Evolutionary conservation across 2,888 invertebrate species (phyloP).

Genomic region (Mechanitis mazaeus): DNA sequence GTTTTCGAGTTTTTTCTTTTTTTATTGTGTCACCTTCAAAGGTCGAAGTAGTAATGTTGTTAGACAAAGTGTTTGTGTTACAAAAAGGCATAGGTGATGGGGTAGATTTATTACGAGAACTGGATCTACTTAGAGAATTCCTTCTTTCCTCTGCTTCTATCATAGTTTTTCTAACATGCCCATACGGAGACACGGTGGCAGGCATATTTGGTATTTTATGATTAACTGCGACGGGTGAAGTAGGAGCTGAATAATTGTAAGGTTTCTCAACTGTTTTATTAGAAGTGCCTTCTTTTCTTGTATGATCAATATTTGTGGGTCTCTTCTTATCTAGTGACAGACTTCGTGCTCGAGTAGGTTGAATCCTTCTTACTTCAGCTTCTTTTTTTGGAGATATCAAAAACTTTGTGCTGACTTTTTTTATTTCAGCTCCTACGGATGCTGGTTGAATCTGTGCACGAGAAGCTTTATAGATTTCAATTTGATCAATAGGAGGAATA

Average conservation of each 20-base stretch:
- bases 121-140: constrained; percentile 50
- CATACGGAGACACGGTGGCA: constrained; percentile 63
- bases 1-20: constrained; percentile 75
- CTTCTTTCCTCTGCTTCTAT: constrained; percentile 61
- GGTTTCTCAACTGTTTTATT: constrained; percentile 37
- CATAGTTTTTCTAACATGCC: constrained; percentile 59
- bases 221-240: constrained; percentile 56
- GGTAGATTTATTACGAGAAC: constrained; percentile 40
- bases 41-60: constrained; percentile 17
- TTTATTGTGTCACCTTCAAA: constrained; percentile 40
- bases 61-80: constrained; percentile 31
- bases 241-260: constrained; percentile 69
- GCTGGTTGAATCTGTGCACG: constrained; percentile 49
- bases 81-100: constrained; percentile 40
- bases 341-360: constrained; percentile 64
- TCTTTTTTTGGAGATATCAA: constrained; percentile 70
- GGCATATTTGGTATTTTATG: constrained; percentile 66
- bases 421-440: constrained; percentile 69
- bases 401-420: constrained; percentile 65
- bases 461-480: constrained; percentile 56
- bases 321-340: constrained; percentile 55
- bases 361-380: constrained; percentile 64
- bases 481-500: constrained; percentile 51
- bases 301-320: constrained; percentile 19
- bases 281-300: constrained; percentile 16